These are phyloP conservation scores for Hydrotaea diabolus DNA, from an alignment of 2,888 invertebrate species.

Conservation along the genomic window DNA sequence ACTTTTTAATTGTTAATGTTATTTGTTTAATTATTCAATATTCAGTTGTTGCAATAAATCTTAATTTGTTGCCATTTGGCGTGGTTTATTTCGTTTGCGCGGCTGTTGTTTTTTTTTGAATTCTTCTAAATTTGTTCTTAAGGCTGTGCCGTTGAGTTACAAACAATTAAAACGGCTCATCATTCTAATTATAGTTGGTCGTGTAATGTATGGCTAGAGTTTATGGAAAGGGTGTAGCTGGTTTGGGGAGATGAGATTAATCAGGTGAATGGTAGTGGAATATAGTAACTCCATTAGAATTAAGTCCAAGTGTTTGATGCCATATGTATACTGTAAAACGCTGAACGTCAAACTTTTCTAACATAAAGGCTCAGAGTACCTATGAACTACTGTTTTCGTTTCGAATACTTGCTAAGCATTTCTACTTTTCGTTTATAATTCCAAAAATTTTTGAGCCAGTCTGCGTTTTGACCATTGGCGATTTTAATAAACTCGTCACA, in stretches of 20 bases:
- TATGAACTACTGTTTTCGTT: too few relatives aligned
- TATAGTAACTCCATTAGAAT: too few relatives aligned
- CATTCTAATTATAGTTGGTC: constrained; percentile 66
- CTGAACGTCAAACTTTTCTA: too few relatives aligned
- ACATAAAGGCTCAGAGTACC: too few relatives aligned
- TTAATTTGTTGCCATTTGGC: constrained; percentile 1
- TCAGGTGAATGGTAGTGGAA: background rate
- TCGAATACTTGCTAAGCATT: too few relatives aligned
- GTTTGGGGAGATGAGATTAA: background rate
- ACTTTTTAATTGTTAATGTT: constrained; percentile 31
- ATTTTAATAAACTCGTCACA: too few relatives aligned
- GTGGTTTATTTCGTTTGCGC: background rate
- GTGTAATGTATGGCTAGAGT: constrained; percentile 47
- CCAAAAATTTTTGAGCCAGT: too few relatives aligned
- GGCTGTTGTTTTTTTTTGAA: background rate
- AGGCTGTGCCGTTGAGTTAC: background rate
- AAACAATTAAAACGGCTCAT: constrained; percentile 64
- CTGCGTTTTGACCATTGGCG: too few relatives aligned
- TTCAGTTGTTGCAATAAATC: constrained; percentile 23
- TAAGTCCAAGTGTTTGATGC: too few relatives aligned
- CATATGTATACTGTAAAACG: too few relatives aligned
- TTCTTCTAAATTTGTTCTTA: background rate
- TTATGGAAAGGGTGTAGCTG: background rate
- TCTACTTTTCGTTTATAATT: too few relatives aligned
- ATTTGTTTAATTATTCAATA: constrained; percentile 34